Base-by-base conservation (phyloP, 2,113 vertebrate species). In the Perca flavescens region DNA sequence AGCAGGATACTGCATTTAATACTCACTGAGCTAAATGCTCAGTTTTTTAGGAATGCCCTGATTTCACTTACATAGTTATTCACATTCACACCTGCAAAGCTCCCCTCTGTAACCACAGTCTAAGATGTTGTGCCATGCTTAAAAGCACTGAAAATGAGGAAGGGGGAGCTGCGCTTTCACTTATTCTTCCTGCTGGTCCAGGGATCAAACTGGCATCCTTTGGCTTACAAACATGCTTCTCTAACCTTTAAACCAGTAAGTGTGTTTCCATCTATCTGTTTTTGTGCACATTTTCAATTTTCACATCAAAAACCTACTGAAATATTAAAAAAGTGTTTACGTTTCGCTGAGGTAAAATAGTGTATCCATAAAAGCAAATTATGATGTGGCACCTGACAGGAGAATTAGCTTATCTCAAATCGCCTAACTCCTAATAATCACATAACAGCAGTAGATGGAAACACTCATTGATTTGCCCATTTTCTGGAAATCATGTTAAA, bases 251-350 rank as follows among this genome's bases (percentile, higher is more conserved):
- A n/a, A 15, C 14, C n/a, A 65, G n/a, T 25, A 16, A 25, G 40
- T 40, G 63, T 43, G 13, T 65, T 67, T 50, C 64, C 46, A 67
- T 19, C 13, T 43, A 60, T 21, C 19, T n/a, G 19, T 43, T 47
- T 25, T 65, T 25, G 17, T 31, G 65, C 43, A 50, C 65, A 50
- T 50, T 67, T 31, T 67, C 43, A 67, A 50, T 67, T 67, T 31
- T 21, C 19, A 46, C 13, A 17, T 16, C 3, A 6, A 67, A 64
- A 52, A 52, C 17, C 3, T 53, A 3, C 8, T 28, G 5, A 31
- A 67, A 13, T 31, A 19, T 19, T 1, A 0, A 0, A 19, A 28
- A 62, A n/a, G 9, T 10, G 10, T 36, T 40, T 40, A 40, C 40
- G 40, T 40, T 40, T 40, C 9, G 40, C 9, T 40, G 9, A 12